Conservation (phyloP, 2,113 vertebrate genomes). For the Laticauda laticaudata region DNA sequence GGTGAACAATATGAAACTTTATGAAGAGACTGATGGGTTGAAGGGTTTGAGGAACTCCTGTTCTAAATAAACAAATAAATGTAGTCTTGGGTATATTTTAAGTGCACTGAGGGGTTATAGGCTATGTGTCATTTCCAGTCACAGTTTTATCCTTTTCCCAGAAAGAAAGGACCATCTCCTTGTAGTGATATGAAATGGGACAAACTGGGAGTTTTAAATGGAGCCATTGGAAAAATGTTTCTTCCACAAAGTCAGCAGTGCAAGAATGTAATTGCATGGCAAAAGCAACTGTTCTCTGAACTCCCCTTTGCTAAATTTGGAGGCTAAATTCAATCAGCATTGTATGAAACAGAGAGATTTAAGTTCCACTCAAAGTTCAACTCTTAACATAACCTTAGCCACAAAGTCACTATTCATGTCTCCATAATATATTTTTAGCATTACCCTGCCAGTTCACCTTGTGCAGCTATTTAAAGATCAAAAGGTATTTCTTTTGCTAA, state of each 20-base stretch:
- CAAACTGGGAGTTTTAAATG: not conserved
- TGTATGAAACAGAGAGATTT: slow-evolving; percentile 39
- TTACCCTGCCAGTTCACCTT: slow-evolving; percentile 46
- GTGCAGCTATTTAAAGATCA: slow-evolving; percentile 64
- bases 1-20: not conserved
- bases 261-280: not conserved
- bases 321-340: slow-evolving; percentile 15
- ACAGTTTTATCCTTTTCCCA: not conserved
- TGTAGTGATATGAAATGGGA: not conserved
- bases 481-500: slow-evolving; percentile 52
- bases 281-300: slow-evolving; percentile 3
- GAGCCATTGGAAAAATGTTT: not conserved
- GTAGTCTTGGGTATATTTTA: not conserved
- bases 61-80: not conserved
- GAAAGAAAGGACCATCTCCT: not conserved
- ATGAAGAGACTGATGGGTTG: not conserved
- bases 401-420: slow-evolving; percentile 22
- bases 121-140: not conserved
- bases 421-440: slow-evolving; percentile 55
- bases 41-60: not conserved
- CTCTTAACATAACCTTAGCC: slow-evolving; percentile 44
- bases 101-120: not conserved
- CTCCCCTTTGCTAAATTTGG: slow-evolving; percentile 15
- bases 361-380: slow-evolving; percentile 45
- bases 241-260: not conserved